Percentiles rank a stretch among this genome's conserved stretches.
Conservation (phyloP, 2,113 vertebrate species). For the Natator depressus region DNA sequence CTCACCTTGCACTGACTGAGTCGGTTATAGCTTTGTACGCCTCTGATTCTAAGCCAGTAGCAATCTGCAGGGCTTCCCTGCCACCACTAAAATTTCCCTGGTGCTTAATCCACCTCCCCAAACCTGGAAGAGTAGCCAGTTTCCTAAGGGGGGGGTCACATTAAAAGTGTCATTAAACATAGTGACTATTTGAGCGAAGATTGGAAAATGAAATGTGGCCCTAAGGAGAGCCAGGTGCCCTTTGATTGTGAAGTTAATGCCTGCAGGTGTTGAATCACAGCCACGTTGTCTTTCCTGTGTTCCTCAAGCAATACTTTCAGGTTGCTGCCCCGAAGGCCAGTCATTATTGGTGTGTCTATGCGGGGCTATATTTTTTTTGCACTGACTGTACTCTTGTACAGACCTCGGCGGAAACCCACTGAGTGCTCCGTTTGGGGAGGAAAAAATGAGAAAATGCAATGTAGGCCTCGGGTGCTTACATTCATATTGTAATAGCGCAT, state of each 20-base stretch:
- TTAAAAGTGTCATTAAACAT: fast-evolving
- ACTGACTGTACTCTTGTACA: background rate
- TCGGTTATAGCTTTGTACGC: background rate
- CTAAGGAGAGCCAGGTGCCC: background rate
- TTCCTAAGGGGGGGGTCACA: fast-evolving
- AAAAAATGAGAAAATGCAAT: conserved; percentile 36
- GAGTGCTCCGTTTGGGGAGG: background rate
- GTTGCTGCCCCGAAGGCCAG: background rate
- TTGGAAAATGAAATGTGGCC: background rate
- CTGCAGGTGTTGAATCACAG: background rate
- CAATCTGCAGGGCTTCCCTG: background rate
- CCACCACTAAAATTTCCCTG: background rate
- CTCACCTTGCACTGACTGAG: fast-evolving
- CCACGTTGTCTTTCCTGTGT: fast-evolving
- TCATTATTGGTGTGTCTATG: background rate
- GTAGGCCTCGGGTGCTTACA: conserved; percentile 67
- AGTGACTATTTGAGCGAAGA: fast-evolving
- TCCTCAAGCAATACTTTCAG: background rate
- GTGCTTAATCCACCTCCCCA: conserved; percentile 2
- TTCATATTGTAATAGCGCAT: conserved; percentile 62
- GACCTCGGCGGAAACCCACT: background rate
- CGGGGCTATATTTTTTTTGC: background rate
- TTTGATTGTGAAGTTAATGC: background rate
- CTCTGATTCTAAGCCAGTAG: background rate
- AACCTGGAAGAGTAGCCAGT: background rate